A percentile compares a stretch with the other conserved stretches of the same genome.
Conservation (phyloP, 2,113 vertebrate genomes). For the Phainopepla nitens region DNA sequence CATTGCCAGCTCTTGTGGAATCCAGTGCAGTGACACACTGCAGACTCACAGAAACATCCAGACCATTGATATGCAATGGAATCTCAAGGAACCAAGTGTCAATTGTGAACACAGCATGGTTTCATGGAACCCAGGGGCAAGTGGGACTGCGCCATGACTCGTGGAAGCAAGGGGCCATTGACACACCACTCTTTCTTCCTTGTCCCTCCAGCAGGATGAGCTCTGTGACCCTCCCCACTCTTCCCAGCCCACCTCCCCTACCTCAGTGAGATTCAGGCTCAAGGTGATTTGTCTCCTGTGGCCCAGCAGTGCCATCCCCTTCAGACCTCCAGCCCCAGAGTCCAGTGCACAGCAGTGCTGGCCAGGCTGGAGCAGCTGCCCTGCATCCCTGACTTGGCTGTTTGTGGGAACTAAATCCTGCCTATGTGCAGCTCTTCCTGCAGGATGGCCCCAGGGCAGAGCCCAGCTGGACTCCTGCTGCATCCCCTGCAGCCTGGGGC, state of each 20-base stretch:
- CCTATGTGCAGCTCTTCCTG: not conserved
- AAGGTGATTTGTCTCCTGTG: not conserved
- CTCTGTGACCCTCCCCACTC: not conserved
- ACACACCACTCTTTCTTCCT: too few relatives aligned
- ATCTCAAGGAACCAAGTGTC: not conserved
- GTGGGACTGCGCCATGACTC: not conserved
- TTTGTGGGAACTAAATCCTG: not conserved
- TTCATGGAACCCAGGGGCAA: not conserved
- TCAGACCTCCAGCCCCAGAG: not conserved
- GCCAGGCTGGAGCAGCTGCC: not conserved
- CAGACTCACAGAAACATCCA: too few relatives aligned
- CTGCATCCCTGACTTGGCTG: not conserved
- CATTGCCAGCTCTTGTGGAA: too few relatives aligned
- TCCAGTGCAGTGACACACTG: too few relatives aligned
- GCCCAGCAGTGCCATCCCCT: not conserved
- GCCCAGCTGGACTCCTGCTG: not conserved
- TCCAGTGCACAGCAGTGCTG: not conserved
- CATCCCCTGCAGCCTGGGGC: not conserved
- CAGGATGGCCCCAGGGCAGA: not conserved
- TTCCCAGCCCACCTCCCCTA: not conserved
- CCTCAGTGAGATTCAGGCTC: not conserved
- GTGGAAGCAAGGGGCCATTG: too few relatives aligned
- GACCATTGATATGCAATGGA: not conserved
- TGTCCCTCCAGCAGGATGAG: not conserved
- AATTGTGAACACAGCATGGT: not conserved